Evolutionary conservation across 2,797 vertebrate genomes (phyloP).

Genomic region (Galaxias olidus): DNA sequence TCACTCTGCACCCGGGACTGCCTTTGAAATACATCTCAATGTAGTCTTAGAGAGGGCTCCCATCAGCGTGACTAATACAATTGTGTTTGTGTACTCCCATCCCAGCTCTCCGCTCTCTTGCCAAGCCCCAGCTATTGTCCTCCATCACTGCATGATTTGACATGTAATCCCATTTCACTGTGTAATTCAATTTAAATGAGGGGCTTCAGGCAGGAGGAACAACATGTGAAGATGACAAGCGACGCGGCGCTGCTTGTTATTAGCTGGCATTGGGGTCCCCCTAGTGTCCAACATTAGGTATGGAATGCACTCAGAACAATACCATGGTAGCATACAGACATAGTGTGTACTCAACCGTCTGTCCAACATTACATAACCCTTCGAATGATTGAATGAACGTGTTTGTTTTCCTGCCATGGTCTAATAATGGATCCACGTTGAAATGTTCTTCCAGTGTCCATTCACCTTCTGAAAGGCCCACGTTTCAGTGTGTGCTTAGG

Average conservation of each 20-base stretch:
- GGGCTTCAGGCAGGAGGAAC: constrained; percentile 56
- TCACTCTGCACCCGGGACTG: constrained; percentile 52
- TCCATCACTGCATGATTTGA: constrained; percentile 71
- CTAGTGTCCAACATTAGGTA: constrained; percentile 45
- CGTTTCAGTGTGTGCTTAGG: background rate
- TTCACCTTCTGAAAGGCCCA: too few species aligned
- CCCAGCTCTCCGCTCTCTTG: constrained; percentile 47
- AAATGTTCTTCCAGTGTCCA: too few species aligned
- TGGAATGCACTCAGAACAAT: background rate
- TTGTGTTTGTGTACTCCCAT: constrained; percentile 53
- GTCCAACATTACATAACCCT: too few species aligned
- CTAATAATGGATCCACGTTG: background rate
- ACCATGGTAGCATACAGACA: too few species aligned
- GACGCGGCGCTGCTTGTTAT: constrained; percentile 12
- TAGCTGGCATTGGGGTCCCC: constrained; percentile 45
- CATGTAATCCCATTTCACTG: constrained; percentile 74
- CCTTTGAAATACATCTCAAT: constrained; percentile 43
- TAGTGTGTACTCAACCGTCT: too few species aligned
- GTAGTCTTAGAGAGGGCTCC: constrained; percentile 49
- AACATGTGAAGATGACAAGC: constrained; percentile 32
- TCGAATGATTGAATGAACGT: too few species aligned
- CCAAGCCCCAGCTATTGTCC: constrained; percentile 65
- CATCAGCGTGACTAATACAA: constrained; percentile 56
- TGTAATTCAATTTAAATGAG: constrained; percentile 68
- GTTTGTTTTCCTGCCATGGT: too few species aligned